Percentiles rank a stretch among this genome's conserved stretches.
These are phyloP conservation scores for Omphaloscelis lunosa DNA, from an alignment of 2,888 invertebrate genomes.

Conservation along the genomic window DNA sequence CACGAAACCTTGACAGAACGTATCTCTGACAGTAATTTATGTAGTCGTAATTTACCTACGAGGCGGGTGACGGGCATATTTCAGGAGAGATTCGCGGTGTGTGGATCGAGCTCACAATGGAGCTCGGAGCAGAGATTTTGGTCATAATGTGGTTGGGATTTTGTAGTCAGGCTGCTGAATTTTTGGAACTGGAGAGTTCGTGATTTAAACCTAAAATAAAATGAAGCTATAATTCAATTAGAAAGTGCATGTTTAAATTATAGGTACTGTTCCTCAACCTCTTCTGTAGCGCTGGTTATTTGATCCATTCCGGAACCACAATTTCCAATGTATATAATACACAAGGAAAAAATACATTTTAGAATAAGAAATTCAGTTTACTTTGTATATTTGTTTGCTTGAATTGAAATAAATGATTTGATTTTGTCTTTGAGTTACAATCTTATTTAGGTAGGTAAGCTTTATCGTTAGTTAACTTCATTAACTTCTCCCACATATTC, in stretches of 20 bases:
- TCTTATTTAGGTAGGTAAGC: background rate
- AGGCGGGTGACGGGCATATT: constrained; percentile 45
- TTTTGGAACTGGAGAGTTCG: background rate
- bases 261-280: background rate
- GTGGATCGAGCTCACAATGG: constrained; percentile 19
- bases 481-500: background rate
- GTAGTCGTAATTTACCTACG: constrained; percentile 57
- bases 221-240: background rate
- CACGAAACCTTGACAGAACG: constrained; percentile 42
- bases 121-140: constrained; percentile 12
- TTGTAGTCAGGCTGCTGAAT: background rate
- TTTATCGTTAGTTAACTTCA: background rate
- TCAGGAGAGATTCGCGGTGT: constrained; percentile 32
- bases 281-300: background rate
- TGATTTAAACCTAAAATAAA: background rate
- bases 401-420: background rate
- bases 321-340: too few species aligned
- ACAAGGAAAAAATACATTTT: background rate
- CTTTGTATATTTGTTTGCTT: background rate
- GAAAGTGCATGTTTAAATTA: background rate
- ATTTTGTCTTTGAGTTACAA: too few species aligned
- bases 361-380: background rate
- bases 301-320: background rate
- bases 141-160: constrained; percentile 23
- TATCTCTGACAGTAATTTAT: constrained; percentile 58